These are phyloP conservation scores for Delphinus delphis DNA, from an alignment of 2,113 vertebrate genomes.

Conservation along the genomic window DNA sequence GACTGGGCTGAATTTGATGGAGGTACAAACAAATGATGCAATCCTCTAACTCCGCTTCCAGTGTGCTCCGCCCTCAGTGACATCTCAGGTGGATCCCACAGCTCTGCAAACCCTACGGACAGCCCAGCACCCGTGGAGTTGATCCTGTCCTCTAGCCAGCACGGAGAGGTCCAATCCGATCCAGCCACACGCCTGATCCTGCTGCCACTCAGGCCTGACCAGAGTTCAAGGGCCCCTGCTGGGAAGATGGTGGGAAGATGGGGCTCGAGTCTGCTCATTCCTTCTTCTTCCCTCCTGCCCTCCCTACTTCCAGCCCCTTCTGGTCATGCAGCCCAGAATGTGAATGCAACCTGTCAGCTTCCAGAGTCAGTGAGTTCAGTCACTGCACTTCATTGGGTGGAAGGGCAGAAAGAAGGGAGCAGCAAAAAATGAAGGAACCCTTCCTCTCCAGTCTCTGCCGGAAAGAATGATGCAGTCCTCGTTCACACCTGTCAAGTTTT, in stretches of 20 bases:
- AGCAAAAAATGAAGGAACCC: neutral
- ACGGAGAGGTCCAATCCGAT: no score
- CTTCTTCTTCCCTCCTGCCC: neutral
- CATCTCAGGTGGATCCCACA: rapidly evolving
- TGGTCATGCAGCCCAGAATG: neutral
- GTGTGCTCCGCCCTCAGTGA: neutral
- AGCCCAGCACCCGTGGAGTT: neutral
- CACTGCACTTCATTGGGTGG: neutral
- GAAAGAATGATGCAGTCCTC: neutral
- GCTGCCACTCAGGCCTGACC: neutral
- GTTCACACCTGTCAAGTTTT: neutral
- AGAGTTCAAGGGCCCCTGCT: neutral
- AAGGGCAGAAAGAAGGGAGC: neutral
- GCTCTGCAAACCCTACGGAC: neutral
- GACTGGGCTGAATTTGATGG: neutral
- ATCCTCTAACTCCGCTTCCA: neutral
- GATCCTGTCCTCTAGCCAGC: no score
- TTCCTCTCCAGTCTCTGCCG: neutral
- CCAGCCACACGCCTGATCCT: neutral
- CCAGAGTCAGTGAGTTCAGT: neutral
- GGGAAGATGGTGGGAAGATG: neutral
- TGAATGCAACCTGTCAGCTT: neutral
- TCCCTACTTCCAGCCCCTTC: neutral
- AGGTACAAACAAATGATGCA: neutral
- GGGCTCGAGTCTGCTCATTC: neutral